Conservation (phyloP, 1,140 invertebrate species). For the Holotrichia oblita region DNA sequence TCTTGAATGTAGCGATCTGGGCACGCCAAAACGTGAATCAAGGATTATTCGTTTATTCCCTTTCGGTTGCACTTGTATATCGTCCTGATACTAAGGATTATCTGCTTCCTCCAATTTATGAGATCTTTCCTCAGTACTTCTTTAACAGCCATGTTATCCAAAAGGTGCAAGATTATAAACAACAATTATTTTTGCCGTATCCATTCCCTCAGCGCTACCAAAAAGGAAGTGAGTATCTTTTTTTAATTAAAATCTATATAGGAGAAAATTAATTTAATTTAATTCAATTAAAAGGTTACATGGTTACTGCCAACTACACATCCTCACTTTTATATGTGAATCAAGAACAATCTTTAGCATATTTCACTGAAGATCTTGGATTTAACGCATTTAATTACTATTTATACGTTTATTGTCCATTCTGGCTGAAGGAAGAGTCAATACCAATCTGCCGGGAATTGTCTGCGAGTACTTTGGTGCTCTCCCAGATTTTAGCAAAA, state of each 20-base stretch:
- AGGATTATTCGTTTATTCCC: constrained; percentile 71
- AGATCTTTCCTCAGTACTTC: constrained; percentile 73
- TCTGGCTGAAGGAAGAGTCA: constrained; percentile 66
- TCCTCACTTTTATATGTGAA: constrained; percentile 60
- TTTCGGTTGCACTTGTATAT: constrained; percentile 69
- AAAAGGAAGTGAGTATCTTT: constrained; percentile 9
- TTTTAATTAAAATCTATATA: neutral
- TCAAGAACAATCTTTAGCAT: constrained; percentile 67
- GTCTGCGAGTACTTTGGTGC: constrained; percentile 64
- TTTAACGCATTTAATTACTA: constrained; percentile 77
- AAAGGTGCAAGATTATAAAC: constrained; percentile 67
- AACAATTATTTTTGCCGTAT: constrained; percentile 57
- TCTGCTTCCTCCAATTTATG: constrained; percentile 71
- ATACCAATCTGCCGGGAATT: constrained; percentile 64
- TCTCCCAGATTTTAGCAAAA: constrained; percentile 69
- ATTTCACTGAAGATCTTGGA: constrained; percentile 79
- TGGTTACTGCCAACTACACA: constrained; percentile 66
- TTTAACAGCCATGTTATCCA: constrained; percentile 69
- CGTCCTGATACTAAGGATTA: constrained; percentile 69
- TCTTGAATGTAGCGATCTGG: constrained; percentile 70
- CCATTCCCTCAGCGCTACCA: neutral
- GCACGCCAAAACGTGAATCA: constrained; percentile 71
- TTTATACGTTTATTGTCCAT: constrained; percentile 70
- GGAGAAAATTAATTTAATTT: no score
- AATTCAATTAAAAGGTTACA: constrained; percentile 45